These are phyloP conservation scores for Aurelia sp. DNA, from an alignment of 30 jellyfish, hydroid and myxozoan genomes.

Conservation along the genomic window DNA sequence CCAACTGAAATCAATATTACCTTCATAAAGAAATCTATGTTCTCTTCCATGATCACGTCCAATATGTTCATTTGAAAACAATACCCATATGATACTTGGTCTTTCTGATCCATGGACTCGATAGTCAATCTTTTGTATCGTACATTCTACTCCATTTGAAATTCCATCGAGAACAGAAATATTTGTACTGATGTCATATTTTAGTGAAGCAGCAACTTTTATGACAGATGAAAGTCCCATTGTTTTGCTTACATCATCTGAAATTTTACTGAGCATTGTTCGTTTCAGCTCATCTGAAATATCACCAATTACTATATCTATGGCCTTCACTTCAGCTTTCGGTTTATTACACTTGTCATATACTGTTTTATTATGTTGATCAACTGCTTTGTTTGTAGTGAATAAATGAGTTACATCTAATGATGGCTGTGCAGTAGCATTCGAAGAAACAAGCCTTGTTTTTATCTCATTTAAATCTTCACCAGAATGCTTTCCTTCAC, in stretches of 20 bases:
- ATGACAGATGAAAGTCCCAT: neutral
- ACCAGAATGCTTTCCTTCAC: conserved; percentile 4
- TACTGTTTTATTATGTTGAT: neutral
- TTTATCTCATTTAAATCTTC: neutral
- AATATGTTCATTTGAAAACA: neutral
- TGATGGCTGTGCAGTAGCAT: neutral
- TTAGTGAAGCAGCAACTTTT: neutral
- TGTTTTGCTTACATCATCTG: conserved; percentile 15
- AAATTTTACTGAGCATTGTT: neutral
- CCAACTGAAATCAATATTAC: neutral
- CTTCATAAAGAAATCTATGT: neutral
- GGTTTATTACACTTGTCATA: neutral
- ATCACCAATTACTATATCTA: conserved; percentile 7
- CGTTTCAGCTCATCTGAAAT: neutral
- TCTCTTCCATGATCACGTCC: conserved; percentile 9
- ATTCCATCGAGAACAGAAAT: conserved; percentile 15
- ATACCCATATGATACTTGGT: conserved; percentile 46
- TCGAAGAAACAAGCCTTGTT: neutral
- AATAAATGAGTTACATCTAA: conserved; percentile 3
- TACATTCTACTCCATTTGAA: conserved; percentile 55
- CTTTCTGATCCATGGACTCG: neutral
- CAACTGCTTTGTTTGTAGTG: conserved; percentile 17
- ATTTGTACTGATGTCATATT: conserved; percentile 13
- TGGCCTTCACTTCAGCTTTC: conserved; percentile 4
- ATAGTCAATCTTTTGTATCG: conserved; percentile 11